Evolutionary conservation across 2,888 invertebrate genomes (phyloP).

Genomic region (Epirrita christyi): DNA sequence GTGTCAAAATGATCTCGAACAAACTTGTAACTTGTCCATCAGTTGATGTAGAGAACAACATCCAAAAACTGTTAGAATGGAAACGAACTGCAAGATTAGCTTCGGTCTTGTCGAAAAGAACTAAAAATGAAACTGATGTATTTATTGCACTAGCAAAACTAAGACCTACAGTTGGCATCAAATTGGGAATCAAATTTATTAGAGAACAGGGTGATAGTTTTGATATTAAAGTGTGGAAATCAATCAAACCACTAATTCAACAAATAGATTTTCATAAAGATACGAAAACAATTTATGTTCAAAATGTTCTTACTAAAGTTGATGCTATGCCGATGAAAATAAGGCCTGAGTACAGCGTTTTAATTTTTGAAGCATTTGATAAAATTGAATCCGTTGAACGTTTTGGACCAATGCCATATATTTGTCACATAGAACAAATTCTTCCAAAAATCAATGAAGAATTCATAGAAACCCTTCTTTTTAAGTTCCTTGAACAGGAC

Average conservation of each 20-base stretch:
- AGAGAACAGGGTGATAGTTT: slow-evolving; percentile 33
- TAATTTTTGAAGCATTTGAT: slow-evolving; percentile 45
- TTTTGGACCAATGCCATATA: slow-evolving; percentile 31
- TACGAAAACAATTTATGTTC: slow-evolving; percentile 7
- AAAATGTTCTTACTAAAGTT: slow-evolving; percentile 24
- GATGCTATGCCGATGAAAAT: slow-evolving; percentile 46
- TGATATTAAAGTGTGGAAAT: slow-evolving; percentile 53
- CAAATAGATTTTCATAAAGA: slow-evolving; percentile 38
- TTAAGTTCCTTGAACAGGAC: slow-evolving; percentile 30
- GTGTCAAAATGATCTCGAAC: slow-evolving; percentile 59
- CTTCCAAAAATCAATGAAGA: slow-evolving; percentile 22
- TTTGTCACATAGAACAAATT: slow-evolving; percentile 42
- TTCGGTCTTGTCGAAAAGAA: slow-evolving; percentile 48
- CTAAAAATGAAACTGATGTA: slow-evolving; percentile 37
- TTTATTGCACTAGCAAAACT: slow-evolving; percentile 42
- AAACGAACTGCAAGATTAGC: slow-evolving; percentile 51
- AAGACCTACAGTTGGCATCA: slow-evolving; percentile 51
- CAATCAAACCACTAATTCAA: slow-evolving; percentile 48
- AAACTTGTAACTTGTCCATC: slow-evolving; percentile 46
- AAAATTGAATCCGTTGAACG: slow-evolving; percentile 31
- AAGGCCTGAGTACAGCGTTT: slow-evolving; percentile 52
- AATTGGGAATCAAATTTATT: slow-evolving; percentile 47
- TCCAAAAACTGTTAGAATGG: slow-evolving; percentile 47
- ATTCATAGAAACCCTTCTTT: slow-evolving; percentile 26
- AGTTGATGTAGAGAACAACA: slow-evolving; percentile 39